phyloP scores from a whole-genome alignment of 2,888 invertebrate species.

The Drosophila eohydei region DNA sequence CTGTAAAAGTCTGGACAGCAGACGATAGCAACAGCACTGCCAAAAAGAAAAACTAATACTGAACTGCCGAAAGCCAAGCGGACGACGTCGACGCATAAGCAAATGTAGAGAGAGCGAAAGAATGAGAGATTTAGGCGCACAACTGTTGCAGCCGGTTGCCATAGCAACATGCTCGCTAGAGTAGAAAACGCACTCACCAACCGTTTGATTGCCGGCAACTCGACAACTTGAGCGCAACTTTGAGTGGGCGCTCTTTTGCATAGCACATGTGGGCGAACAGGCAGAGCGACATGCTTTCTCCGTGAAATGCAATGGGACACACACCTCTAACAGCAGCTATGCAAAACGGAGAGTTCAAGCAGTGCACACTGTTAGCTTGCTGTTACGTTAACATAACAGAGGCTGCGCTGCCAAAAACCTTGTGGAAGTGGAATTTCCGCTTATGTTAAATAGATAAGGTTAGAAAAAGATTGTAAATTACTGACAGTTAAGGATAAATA shows the following conservation, averaged over 20 bases:
- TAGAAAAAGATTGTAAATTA: not conserved
- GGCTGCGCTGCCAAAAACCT: conserved; percentile 3
- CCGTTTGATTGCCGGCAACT: not conserved
- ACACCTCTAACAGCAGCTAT: conserved; percentile 9
- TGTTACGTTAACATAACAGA: conserved; percentile 37
- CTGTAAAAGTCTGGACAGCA: conserved; percentile 17
- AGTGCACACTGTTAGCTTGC: conserved; percentile 11
- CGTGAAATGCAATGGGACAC: not conserved
- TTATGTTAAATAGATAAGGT: conserved; percentile 5
- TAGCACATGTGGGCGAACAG: conserved; percentile 35
- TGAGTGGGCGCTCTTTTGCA: conserved; percentile 24
- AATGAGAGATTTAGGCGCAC: conserved; percentile 7
- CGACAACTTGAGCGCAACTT: not conserved
- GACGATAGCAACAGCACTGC: conserved; percentile 27
- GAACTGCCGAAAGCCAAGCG: conserved; percentile 30
- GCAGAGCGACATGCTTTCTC: conserved; percentile 29
- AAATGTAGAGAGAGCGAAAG: conserved; percentile 8
- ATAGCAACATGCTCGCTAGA: conserved; percentile 31
- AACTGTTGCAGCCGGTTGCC: conserved; percentile 19
- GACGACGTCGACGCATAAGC: conserved; percentile 13
- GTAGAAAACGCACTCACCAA: conserved; percentile 3
- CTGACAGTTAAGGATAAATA: not conserved
- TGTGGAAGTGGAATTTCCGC: conserved; percentile 7
- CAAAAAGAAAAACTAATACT: conserved; percentile 49
- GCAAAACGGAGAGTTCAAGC: not conserved